Conservation (phyloP, 2,888 invertebrate genomes). For the Ectemnius lituratus region DNA sequence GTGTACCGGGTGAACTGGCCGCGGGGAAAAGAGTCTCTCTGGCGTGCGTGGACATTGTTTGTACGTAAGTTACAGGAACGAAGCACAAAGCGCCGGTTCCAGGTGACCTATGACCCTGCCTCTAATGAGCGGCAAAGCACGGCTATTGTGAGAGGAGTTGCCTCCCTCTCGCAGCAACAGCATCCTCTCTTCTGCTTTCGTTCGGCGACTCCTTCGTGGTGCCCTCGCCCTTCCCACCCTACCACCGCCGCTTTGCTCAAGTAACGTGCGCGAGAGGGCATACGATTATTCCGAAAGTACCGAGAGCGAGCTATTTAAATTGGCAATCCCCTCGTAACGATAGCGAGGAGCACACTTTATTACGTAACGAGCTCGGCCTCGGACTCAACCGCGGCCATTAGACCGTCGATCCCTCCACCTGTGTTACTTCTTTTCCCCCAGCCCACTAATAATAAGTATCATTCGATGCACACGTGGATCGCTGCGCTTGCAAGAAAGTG, state of each 20-base stretch:
- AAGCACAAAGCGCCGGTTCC: slow-evolving; percentile 66
- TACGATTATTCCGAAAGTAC: slow-evolving; percentile 29
- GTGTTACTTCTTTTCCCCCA: not conserved
- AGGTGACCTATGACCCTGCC: slow-evolving; percentile 68
- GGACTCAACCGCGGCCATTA: not conserved
- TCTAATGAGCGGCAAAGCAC: slow-evolving; percentile 73
- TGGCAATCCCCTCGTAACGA: slow-evolving; percentile 1
- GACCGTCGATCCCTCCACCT: too few species aligned
- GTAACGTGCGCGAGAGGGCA: slow-evolving; percentile 24
- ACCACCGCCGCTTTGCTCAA: not conserved
- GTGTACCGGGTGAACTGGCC: not conserved
- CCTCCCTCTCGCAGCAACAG: slow-evolving; percentile 30
- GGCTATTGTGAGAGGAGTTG: slow-evolving; percentile 66
- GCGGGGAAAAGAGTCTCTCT: slow-evolving; percentile 34
- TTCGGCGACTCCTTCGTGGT: slow-evolving; percentile 19
- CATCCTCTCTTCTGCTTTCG: slow-evolving; percentile 25
- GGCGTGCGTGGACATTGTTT: slow-evolving; percentile 63
- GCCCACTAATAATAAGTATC: not conserved
- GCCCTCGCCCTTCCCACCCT: slow-evolving; percentile 24
- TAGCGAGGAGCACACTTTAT: not conserved
- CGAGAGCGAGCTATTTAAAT: slow-evolving; percentile 2
- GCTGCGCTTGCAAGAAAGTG: not conserved
- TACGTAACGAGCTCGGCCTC: not conserved
- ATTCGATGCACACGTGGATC: not conserved
- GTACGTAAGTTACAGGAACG: slow-evolving; percentile 60